Percentiles rank a stretch among this genome's conserved stretches.
phyloP scores from a whole-genome alignment of 2,113 vertebrate species.

The Psephotus haematonotus region DNA sequence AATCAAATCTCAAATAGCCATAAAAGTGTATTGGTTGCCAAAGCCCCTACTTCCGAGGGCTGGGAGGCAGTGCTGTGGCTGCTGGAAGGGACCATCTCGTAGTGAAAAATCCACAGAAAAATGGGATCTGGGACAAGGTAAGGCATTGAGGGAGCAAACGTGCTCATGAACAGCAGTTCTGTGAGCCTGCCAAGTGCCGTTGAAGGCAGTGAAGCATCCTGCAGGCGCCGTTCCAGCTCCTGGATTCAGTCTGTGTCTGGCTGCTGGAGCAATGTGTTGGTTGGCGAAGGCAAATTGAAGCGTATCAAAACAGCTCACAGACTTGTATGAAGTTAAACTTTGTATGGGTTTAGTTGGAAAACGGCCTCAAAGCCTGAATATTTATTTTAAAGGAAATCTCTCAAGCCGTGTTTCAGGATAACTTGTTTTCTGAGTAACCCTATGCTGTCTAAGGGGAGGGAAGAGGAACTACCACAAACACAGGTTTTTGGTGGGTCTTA shows the following conservation, averaged over 20 bases:
- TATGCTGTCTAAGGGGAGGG: fast-evolving
- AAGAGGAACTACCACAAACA: background rate
- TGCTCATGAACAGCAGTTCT: background rate
- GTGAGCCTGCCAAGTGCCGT: background rate
- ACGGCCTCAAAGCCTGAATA: background rate
- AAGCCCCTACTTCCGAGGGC: background rate
- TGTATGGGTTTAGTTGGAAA: background rate
- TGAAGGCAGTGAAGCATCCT: background rate
- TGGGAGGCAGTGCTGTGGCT: background rate
- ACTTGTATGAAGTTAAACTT: background rate
- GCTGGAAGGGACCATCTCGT: background rate
- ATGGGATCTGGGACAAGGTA: background rate
- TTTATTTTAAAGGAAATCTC: background rate
- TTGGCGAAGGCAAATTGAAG: background rate
- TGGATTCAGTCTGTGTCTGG: background rate
- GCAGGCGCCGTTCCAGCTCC: background rate
- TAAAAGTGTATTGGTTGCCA: background rate
- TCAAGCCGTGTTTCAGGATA: fast-evolving
- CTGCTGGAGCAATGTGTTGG: background rate
- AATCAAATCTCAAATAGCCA: background rate
- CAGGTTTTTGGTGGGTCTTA: background rate
- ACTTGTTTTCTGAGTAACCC: background rate
- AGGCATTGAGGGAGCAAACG: background rate
- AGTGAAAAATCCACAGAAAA: background rate
- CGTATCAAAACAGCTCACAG: background rate